Percentiles rank a stretch among this genome's conserved stretches.
Evolutionary conservation across 1,140 invertebrate species (phyloP).

Genomic region (Macrotrachela quadricornifera): DNA sequence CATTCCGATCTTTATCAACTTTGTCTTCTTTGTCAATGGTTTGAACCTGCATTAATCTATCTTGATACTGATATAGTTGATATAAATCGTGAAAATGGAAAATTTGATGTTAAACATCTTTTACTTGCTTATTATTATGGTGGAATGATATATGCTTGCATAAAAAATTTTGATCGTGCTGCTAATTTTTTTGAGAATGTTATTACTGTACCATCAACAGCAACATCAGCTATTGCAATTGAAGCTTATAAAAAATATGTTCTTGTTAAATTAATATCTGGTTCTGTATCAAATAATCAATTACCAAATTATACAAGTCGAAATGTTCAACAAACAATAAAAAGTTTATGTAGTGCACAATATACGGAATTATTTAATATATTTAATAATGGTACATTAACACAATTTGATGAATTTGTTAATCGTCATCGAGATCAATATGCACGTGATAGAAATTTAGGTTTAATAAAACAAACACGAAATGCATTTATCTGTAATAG

Average conservation of each 20-base stretch:
- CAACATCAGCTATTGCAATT: constrained; percentile 82
- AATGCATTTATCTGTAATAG: constrained; percentile 78
- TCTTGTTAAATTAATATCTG: constrained; percentile 65
- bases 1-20: constrained; percentile 54
- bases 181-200: constrained; percentile 72
- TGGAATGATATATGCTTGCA: constrained; percentile 76
- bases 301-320: constrained; percentile 3
- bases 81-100: constrained; percentile 55
- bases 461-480: constrained; percentile 48
- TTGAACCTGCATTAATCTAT: constrained; percentile 69
- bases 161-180: constrained; percentile 74
- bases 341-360: not conserved
- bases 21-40: constrained; percentile 67
- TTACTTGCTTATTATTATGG: constrained; percentile 87
- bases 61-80: constrained; percentile 71
- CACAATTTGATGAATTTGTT: not conserved
- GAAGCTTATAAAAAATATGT: constrained; percentile 91
- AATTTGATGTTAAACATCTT: constrained; percentile 74
- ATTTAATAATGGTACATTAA: not conserved
- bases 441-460: constrained; percentile 42
- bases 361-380: not conserved
- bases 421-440: not conserved
- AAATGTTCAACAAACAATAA: not conserved
- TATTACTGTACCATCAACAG: constrained; percentile 68
- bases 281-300: constrained; percentile 42